phyloP scores from a whole-genome alignment of 1,140 invertebrate species.

The Cyclargus thomasi region DNA sequence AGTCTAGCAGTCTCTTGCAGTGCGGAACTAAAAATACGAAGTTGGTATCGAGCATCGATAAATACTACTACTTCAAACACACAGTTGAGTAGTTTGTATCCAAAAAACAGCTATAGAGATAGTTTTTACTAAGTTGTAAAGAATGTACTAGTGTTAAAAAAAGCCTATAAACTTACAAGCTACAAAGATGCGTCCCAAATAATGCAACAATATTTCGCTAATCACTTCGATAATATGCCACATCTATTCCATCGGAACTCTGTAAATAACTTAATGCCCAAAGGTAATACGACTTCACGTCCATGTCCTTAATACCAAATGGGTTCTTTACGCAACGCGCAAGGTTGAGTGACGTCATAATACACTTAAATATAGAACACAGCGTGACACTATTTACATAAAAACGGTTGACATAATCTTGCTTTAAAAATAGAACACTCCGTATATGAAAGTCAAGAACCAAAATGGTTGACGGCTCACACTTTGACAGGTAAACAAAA shows the following conservation, averaged over 20 bases:
- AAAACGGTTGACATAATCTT: background rate
- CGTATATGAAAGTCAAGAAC: background rate
- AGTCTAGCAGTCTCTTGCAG: no score
- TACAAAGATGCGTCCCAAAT: background rate
- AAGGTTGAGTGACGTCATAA: background rate
- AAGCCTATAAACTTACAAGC: no score
- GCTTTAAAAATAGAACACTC: background rate
- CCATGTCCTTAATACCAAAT: background rate
- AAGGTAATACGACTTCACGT: constrained; percentile 2
- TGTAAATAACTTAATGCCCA: constrained; percentile 3
- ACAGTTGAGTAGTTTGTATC: no score
- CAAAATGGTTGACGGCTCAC: background rate
- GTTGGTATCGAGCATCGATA: no score
- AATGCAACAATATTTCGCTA: background rate
- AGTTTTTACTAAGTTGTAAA: no score
- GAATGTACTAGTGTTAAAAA: no score
- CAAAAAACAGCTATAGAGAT: no score
- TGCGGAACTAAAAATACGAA: no score
- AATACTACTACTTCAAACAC: no score
- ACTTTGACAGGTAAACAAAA: no score
- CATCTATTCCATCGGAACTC: background rate
- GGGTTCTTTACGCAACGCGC: background rate
- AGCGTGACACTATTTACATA: background rate
- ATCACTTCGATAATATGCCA: background rate
- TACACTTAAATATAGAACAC: background rate